Percentiles rank a stretch among this genome's conserved stretches.
phyloP scores from a whole-genome alignment of 2,113 vertebrate species.

The Dicentrarchus labrax region DNA sequence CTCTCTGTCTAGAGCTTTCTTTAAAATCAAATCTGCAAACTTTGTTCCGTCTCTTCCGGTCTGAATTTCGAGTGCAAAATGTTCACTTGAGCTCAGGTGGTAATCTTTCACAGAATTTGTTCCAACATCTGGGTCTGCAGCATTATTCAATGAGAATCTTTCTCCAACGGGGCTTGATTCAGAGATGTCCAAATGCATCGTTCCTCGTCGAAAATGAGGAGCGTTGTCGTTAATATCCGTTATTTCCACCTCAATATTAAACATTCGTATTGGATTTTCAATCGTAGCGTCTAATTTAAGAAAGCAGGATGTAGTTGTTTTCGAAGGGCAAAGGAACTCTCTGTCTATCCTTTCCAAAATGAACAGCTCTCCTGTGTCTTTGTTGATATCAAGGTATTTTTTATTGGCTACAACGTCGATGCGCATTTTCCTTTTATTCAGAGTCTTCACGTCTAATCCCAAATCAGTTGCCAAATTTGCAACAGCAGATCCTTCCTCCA shows the following conservation, averaged over 20 bases:
- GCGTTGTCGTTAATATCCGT: slow-evolving; percentile 80
- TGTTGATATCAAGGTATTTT: slow-evolving; percentile 85
- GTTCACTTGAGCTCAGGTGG: slow-evolving; percentile 70
- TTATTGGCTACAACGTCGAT: slow-evolving; percentile 71
- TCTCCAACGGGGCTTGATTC: slow-evolving; percentile 68
- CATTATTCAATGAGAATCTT: slow-evolving; percentile 80
- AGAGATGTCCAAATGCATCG: slow-evolving; percentile 83
- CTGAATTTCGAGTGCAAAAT: slow-evolving; percentile 77
- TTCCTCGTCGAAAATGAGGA: slow-evolving; percentile 80
- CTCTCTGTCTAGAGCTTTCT: slow-evolving; percentile 74
- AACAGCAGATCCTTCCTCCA: slow-evolving; percentile 86
- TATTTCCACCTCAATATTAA: slow-evolving; percentile 83
- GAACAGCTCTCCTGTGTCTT: slow-evolving; percentile 73
- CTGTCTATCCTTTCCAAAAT: slow-evolving; percentile 76
- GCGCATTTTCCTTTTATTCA: slow-evolving; percentile 77
- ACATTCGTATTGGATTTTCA: slow-evolving; percentile 83
- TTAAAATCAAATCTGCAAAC: slow-evolving; percentile 77
- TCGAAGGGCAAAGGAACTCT: slow-evolving; percentile 35
- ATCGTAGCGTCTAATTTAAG: slow-evolving; percentile 85
- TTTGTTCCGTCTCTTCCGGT: slow-evolving; percentile 78
- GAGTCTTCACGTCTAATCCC: slow-evolving; percentile 78
- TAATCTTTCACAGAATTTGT: slow-evolving; percentile 78
- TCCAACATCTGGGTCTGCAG: slow-evolving; percentile 78
- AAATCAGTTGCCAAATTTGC: slow-evolving; percentile 87
- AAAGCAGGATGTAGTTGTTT: slow-evolving; percentile 49